Evolutionary conservation across 2,113 vertebrate species (phyloP).

Genomic region (Motacilla alba): DNA sequence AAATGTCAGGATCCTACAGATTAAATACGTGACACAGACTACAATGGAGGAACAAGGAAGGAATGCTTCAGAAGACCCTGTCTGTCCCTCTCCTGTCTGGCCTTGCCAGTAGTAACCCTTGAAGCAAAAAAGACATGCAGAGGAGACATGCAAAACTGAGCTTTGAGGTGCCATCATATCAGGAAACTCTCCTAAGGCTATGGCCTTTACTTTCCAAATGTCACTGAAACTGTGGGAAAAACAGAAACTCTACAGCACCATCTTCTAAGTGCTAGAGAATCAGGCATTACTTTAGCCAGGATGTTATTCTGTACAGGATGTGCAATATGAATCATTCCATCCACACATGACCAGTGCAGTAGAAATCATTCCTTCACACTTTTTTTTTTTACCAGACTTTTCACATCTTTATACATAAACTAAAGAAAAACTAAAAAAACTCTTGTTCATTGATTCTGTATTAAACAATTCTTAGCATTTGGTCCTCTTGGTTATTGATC

Average conservation of each 20-base stretch:
- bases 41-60: neutral
- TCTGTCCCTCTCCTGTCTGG: neutral
- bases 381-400: neutral
- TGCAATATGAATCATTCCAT: neutral
- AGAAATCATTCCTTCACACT: neutral
- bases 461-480: neutral
- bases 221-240: neutral
- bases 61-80: neutral
- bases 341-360: neutral
- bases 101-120: rapidly evolving
- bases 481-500: neutral
- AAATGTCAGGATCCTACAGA: neutral
- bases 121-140: neutral
- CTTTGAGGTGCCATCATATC: neutral
- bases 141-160: neutral
- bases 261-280: neutral
- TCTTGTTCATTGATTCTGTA: neutral
- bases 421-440: neutral
- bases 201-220: neutral
- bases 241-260: neutral
- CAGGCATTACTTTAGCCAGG: neutral
- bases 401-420: neutral
- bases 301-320: neutral
- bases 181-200: neutral
- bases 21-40: neutral